Evolutionary conservation across 2,888 invertebrate species (phyloP).

Genomic region (Himalopsyche kuldschensis): DNA sequence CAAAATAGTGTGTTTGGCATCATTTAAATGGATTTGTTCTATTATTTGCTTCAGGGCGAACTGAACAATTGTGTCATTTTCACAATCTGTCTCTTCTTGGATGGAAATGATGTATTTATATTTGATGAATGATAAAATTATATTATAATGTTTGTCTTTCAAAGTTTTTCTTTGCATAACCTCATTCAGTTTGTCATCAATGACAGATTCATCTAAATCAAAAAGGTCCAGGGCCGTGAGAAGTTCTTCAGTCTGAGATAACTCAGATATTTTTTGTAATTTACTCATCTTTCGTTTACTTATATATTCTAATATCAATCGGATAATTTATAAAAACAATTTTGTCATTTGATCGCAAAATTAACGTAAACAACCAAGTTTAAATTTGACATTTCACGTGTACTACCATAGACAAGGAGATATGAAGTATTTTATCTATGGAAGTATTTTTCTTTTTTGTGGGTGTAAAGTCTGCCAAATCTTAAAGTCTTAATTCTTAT

Average conservation of each 20-base stretch:
- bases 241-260: conserved; percentile 6
- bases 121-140: conserved; percentile 48
- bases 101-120: conserved; percentile 53
- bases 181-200: conserved; percentile 49
- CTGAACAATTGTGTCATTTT: conserved; percentile 48
- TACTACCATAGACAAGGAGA: neutral
- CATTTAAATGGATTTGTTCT: conserved; percentile 40
- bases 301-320: no score
- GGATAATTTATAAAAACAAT: no score
- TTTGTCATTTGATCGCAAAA: no score
- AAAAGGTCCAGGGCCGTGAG: conserved; percentile 47
- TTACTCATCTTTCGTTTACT: neutral
- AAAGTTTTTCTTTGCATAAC: conserved; percentile 47
- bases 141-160: conserved; percentile 47
- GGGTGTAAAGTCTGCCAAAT: no score
- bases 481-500: no score
- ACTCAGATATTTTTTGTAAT: neutral
- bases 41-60: conserved; percentile 47
- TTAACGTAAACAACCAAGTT: neutral
- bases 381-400: neutral
- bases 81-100: conserved; percentile 51
- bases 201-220: conserved; percentile 52
- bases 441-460: no score
- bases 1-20: conserved; percentile 43
- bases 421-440: no score